Evolutionary conservation across 2,888 invertebrate species (phyloP).

Genomic region (Atherix ibis): DNA sequence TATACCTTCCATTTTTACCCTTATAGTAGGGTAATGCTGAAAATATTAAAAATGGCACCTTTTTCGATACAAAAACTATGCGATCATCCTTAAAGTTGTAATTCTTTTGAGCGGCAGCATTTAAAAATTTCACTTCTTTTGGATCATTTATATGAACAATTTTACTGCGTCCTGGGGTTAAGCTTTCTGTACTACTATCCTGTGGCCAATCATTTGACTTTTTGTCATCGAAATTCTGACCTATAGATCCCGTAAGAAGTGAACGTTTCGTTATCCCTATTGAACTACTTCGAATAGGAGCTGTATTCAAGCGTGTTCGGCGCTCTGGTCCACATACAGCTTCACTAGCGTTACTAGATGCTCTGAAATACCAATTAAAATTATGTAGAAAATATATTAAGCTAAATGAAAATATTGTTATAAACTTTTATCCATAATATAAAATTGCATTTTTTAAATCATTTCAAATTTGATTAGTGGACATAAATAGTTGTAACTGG

Average conservation of each 20-base stretch:
- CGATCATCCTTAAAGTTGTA: slow-evolving; percentile 64
- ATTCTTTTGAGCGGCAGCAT: slow-evolving; percentile 39
- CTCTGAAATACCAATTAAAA: slow-evolving; percentile 30
- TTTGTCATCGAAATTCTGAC: slow-evolving; percentile 26
- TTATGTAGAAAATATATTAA: neutral
- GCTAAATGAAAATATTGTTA: too few species aligned
- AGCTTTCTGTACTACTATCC: slow-evolving; percentile 68
- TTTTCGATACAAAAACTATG: slow-evolving; percentile 62
- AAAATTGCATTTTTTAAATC: too few species aligned
- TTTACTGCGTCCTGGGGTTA: slow-evolving; percentile 38
- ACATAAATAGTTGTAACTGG: too few species aligned
- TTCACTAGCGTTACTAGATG: slow-evolving; percentile 31
- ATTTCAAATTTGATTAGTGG: too few species aligned
- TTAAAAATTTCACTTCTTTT: slow-evolving; percentile 43
- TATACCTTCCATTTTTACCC: slow-evolving; percentile 45
- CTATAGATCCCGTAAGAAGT: slow-evolving; percentile 18
- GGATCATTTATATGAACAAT: slow-evolving; percentile 33
- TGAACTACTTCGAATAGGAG: slow-evolving; percentile 22
- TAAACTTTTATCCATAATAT: too few species aligned
- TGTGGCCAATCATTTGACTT: slow-evolving; percentile 37
- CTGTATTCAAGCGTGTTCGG: slow-evolving; percentile 28
- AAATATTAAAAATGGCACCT: slow-evolving; percentile 71
- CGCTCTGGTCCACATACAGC: slow-evolving; percentile 21
- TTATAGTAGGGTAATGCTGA: slow-evolving; percentile 75
- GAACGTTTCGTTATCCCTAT: slow-evolving; percentile 10